Percentiles rank a stretch among this genome's conserved stretches.
These are phyloP conservation scores for Micromys minutus DNA, from an alignment of 2,113 vertebrate species.

Conservation along the genomic window DNA sequence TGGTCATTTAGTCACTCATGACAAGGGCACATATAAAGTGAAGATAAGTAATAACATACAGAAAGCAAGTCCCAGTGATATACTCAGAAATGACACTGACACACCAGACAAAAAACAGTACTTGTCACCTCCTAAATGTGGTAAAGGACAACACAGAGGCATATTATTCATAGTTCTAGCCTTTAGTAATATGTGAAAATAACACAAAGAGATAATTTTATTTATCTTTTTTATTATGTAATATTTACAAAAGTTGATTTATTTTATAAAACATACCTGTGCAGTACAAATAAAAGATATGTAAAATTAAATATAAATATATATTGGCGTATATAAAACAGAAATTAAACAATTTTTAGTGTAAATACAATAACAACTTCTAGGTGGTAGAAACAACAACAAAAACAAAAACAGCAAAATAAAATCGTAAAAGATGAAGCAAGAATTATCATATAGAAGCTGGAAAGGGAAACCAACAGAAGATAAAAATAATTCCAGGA, in stretches of 20 bases:
- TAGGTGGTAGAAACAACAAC: neutral
- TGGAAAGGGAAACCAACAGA: neutral
- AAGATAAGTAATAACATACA: neutral
- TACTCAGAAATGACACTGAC: neutral
- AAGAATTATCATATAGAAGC: neutral
- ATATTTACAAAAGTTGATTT: neutral
- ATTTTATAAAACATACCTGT: neutral
- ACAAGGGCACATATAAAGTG: neutral
- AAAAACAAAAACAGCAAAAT: neutral
- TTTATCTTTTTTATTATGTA: neutral
- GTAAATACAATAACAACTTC: no score
- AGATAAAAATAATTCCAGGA: neutral
- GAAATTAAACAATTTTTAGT: no score
- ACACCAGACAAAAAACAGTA: neutral
- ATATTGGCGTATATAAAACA: neutral
- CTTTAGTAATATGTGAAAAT: neutral
- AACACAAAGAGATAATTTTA: neutral
- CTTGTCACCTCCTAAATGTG: neutral
- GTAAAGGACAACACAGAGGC: neutral
- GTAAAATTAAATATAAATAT: neutral
- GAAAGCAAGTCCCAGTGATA: neutral
- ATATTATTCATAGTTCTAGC: neutral
- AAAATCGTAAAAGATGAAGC: neutral
- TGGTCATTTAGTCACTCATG: neutral
- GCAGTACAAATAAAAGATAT: neutral